Evolutionary conservation across 2,113 vertebrate species (phyloP), one percentile per base, ranked within the genome.

Genomic region (Micronycteris hirsuta): DNA sequence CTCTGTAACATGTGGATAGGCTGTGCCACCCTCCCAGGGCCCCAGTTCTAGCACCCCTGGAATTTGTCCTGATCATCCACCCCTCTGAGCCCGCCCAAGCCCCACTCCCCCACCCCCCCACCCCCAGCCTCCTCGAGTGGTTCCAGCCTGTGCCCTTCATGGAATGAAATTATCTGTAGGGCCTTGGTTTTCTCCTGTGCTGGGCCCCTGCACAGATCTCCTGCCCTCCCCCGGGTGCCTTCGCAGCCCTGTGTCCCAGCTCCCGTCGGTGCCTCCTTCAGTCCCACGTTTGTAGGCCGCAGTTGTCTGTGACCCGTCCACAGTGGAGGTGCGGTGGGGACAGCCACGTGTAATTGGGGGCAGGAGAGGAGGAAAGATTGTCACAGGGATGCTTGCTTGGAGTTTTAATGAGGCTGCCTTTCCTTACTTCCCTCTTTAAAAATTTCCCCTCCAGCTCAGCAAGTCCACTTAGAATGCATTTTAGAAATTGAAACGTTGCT

Each of bases 221-320:
- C 28, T 24, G 58, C 20, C 56, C 20, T 70, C 41, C 56, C 14
- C 73, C 26, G 33, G 33, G 61, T 28, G 28, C 10, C 38, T 9
- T 47, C 56, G 61, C 4, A 31, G 26, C 4, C 47, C 63, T 28
- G 3, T 3, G 38, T 61, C 78, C 45, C 2, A 6, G 5, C 36
- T 85, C 81, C 45, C 19, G 16, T 70, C 28, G 31, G 45, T 33
- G 52, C 38, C 24, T 71, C 58, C 43, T 63, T 76, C 43, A 45
- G 13, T 8, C 19, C 65, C 61, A 4, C 0, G 0, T 26, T 12
- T 63, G 76, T 31, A 3, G 47, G 41, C n/a, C 2, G 0, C 1
- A 5, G n/a, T 11, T 67, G 31, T 78, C 43, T 36, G 3, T 49
- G 33, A 36, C 43, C 49, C 33, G 10, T 31, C 65, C 5, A 24